phyloP scores from a whole-genome alignment of 1,140 invertebrate genomes.

The Pogonus chalceus region DNA sequence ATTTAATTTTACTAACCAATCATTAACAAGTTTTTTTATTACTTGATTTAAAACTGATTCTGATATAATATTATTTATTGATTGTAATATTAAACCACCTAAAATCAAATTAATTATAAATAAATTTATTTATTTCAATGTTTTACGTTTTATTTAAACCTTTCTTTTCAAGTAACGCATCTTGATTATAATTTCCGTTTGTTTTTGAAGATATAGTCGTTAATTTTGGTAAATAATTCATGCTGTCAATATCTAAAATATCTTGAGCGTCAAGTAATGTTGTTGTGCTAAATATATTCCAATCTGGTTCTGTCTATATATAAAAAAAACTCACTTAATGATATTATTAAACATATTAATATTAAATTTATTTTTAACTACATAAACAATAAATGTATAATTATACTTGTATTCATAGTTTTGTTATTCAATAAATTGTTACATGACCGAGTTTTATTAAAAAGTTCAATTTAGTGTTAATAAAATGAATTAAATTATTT shows the following conservation, averaged over 20 bases:
- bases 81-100: conserved; percentile 57
- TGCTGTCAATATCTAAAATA: conserved; percentile 5
- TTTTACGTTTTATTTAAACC: background rate
- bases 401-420: too few relatives aligned
- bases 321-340: too few relatives aligned
- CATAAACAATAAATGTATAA: too few relatives aligned
- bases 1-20: conserved; percentile 28
- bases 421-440: too few relatives aligned
- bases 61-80: conserved; percentile 56
- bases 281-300: background rate
- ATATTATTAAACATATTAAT: too few relatives aligned
- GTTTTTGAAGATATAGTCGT: background rate
- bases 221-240: conserved; percentile 4
- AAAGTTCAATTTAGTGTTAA: too few relatives aligned
- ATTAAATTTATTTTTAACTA: too few relatives aligned
- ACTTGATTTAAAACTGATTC: conserved; percentile 47
- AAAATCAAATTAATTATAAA: conserved; percentile 23
- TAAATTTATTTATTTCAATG: conserved; percentile 3
- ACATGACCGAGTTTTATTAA: too few relatives aligned
- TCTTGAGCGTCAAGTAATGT: background rate
- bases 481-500: too few relatives aligned
- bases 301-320: conserved; percentile 16
- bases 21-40: conserved; percentile 37
- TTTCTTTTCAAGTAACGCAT: conserved; percentile 15
- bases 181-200: background rate